phyloP scores from a whole-genome alignment of 2,797 vertebrate species.

The Hydrocynus forskahlii region DNA sequence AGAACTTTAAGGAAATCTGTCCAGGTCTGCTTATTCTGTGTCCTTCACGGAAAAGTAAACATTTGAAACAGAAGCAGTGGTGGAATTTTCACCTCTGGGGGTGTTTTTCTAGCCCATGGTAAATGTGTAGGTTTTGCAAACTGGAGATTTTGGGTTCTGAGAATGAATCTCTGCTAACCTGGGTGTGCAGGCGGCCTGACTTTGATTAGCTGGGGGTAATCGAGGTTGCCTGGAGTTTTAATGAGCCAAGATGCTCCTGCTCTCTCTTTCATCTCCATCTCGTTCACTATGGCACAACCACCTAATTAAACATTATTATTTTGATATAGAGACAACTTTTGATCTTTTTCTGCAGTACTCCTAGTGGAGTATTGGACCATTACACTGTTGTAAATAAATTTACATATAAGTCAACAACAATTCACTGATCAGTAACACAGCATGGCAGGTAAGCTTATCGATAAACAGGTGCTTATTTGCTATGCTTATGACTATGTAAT shows the following conservation, averaged over 20 bases:
- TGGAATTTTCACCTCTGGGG: neutral
- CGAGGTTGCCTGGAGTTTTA: neutral
- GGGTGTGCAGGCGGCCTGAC: neutral
- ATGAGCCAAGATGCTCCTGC: constrained; percentile 19
- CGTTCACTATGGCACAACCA: constrained; percentile 4
- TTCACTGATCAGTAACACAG: neutral
- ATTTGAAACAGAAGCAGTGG: neutral
- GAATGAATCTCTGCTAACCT: neutral
- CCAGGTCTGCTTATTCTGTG: neutral
- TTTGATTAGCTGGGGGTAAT: constrained; percentile 13
- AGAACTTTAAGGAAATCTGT: neutral
- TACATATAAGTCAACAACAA: no score
- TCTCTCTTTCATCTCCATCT: constrained; percentile 24
- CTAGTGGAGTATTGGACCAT: neutral
- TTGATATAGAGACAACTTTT: constrained; percentile 11
- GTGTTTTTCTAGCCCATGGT: neutral
- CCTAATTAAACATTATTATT: constrained; percentile 43
- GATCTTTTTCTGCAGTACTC: neutral
- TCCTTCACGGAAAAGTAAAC: neutral
- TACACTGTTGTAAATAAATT: neutral
- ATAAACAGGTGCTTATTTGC: no score
- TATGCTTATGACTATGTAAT: neutral
- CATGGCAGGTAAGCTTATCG: no score
- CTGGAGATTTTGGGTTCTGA: neutral
- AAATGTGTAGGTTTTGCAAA: neutral